Percentiles rank a stretch among this genome's conserved stretches.
Evolutionary conservation across 2,888 invertebrate genomes (phyloP).

Genomic region (Drosophila kambysellisi): DNA sequence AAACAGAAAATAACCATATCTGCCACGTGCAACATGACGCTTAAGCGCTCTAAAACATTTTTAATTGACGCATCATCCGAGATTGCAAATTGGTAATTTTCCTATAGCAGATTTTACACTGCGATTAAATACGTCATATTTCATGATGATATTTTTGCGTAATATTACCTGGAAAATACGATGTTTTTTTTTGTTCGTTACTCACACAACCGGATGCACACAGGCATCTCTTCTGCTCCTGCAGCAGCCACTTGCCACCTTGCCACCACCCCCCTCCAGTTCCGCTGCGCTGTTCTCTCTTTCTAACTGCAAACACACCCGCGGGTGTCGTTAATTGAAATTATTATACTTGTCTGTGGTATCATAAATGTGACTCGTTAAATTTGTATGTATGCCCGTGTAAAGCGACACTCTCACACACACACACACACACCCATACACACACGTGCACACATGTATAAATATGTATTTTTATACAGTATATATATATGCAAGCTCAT

Average conservation of each 20-base stretch:
- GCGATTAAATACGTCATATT: background rate
- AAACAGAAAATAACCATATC: background rate
- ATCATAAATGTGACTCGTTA: constrained; percentile 80
- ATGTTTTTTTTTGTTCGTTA: constrained; percentile 4
- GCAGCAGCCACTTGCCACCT: constrained; percentile 2
- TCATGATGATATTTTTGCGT: background rate
- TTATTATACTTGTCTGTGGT: constrained; percentile 80
- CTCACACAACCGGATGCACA: constrained; percentile 20
- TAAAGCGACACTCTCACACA: constrained; percentile 57
- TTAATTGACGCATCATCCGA: background rate
- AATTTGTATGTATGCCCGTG: constrained; percentile 75
- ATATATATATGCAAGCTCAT: constrained; percentile 31
- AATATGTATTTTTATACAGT: background rate
- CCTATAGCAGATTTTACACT: background rate
- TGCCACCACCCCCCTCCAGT: background rate
- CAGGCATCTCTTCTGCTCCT: constrained; percentile 24
- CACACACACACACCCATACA: constrained; percentile 17
- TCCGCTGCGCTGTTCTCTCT: background rate
- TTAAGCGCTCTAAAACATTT: background rate
- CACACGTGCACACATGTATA: background rate
- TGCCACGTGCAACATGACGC: background rate
- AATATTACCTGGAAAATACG: constrained; percentile 10
- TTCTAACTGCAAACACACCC: constrained; percentile 65
- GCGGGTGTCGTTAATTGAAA: constrained; percentile 80
- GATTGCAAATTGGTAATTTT: background rate